Percentiles rank a stretch among this genome's conserved stretches.
phyloP scores from a whole-genome alignment of 2,113 vertebrate genomes.

The Callaeas wilsoni region DNA sequence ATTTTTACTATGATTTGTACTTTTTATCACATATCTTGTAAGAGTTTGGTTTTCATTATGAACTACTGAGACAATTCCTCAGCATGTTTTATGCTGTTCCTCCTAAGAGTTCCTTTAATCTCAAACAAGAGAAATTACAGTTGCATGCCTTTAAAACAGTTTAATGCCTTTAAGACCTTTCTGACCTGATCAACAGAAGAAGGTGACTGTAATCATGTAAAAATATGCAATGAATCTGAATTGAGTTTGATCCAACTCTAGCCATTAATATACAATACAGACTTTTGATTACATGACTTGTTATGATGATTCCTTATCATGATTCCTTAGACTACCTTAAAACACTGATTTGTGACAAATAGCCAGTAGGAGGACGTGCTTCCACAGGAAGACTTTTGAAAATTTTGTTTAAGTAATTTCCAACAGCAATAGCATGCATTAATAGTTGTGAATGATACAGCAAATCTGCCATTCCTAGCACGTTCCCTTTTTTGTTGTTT shows the following conservation, averaged over 20 bases:
- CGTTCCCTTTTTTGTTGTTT: not conserved
- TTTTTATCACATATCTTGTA: not conserved
- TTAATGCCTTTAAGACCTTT: not conserved
- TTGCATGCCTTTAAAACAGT: not conserved
- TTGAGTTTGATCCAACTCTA: not conserved
- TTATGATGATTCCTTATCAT: not conserved
- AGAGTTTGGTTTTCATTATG: not conserved
- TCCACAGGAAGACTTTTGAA: not conserved
- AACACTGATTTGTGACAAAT: not conserved
- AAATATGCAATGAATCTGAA: conserved; percentile 1
- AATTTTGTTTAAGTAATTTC: not conserved
- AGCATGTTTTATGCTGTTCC: not conserved
- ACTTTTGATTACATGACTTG: not conserved
- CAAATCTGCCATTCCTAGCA: not conserved
- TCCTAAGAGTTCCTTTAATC: not conserved
- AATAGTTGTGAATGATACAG: not conserved
- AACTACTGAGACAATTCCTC: not conserved
- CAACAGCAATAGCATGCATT: not conserved
- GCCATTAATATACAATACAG: not conserved
- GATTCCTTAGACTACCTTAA: not conserved
- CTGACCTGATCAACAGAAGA: not conserved
- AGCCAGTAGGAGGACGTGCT: not conserved
- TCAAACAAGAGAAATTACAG: not conserved
- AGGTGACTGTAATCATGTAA: not conserved
- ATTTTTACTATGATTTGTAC: not conserved